phyloP scores from a whole-genome alignment of 2,888 invertebrate species.

The Aleiodes alternator region DNA sequence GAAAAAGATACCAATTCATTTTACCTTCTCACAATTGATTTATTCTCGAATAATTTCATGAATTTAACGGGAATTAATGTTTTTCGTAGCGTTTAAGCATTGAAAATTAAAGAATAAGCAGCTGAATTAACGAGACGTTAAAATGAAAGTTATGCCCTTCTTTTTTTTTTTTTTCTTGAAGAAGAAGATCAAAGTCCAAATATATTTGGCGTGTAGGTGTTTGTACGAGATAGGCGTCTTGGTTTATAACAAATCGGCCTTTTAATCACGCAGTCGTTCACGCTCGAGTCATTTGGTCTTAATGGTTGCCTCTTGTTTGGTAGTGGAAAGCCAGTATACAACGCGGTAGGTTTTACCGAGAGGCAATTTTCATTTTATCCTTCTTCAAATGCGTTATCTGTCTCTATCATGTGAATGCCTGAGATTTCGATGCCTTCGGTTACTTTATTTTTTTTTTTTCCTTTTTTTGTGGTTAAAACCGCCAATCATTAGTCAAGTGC shows the following conservation, averaged over 20 bases:
- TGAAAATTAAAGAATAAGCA: neutral
- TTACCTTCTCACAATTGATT: no score
- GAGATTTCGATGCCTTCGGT: constrained; percentile 36
- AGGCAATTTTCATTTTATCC: constrained; percentile 49
- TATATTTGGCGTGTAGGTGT: constrained; percentile 27
- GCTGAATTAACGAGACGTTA: constrained; percentile 12
- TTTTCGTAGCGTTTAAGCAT: no score
- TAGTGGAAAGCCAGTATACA: constrained; percentile 54
- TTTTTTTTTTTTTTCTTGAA: neutral
- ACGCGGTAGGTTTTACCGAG: constrained; percentile 63
- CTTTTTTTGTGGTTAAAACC: constrained; percentile 59
- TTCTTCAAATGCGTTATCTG: constrained; percentile 24
- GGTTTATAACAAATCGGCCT: constrained; percentile 69
- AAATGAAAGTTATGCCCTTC: neutral
- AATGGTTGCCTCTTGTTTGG: constrained; percentile 69
- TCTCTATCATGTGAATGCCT: constrained; percentile 34
- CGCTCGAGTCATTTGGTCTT: constrained; percentile 66
- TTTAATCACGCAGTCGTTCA: constrained; percentile 71
- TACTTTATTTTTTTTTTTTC: constrained; percentile 50
- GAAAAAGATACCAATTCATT: no score
- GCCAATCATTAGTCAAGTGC: constrained; percentile 64
- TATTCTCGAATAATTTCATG: no score
- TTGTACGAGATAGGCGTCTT: constrained; percentile 12
- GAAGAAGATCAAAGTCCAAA: constrained; percentile 22
- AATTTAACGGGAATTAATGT: no score